Conservation (phyloP, 2,888 invertebrate species). For the Hirtodrosophila histrioides region DNA sequence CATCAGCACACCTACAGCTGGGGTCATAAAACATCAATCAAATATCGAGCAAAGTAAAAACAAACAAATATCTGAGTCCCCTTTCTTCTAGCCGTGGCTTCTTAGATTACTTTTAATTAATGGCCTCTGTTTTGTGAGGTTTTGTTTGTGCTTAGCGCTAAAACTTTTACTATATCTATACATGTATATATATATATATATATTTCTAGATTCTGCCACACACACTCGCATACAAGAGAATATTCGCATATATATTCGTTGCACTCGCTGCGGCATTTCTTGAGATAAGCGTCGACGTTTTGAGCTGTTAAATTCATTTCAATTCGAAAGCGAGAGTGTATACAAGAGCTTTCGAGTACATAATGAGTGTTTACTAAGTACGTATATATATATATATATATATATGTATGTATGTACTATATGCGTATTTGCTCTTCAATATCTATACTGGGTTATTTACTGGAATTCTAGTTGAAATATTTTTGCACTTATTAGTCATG, state of each 20-base stretch:
- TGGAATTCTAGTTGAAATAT: constrained; percentile 14
- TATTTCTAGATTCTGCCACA: no score
- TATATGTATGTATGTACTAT: neutral
- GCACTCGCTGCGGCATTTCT: constrained; percentile 52
- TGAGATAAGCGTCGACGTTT: constrained; percentile 44
- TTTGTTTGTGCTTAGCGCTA: constrained; percentile 37
- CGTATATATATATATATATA: neutral
- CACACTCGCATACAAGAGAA: constrained; percentile 3
- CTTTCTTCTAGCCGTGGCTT: neutral
- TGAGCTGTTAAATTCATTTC: constrained; percentile 43
- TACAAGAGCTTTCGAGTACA: constrained; percentile 6
- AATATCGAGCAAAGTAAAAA: constrained; percentile 42
- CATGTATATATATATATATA: neutral
- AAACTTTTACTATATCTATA: constrained; percentile 40
- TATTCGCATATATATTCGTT: constrained; percentile 38
- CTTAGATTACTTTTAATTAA: constrained; percentile 49
- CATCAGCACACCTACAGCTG: constrained; percentile 24
- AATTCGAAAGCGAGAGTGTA: constrained; percentile 53
- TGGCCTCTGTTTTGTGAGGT: constrained; percentile 36
- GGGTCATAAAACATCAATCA: constrained; percentile 49
- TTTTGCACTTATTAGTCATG: constrained; percentile 33
- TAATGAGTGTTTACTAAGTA: constrained; percentile 28
- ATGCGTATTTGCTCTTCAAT: constrained; percentile 18
- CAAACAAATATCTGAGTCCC: constrained; percentile 10
- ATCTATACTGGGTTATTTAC: constrained; percentile 5